Conservation (phyloP, 2,888 invertebrate species). For the Eristalis intricaria region DNA sequence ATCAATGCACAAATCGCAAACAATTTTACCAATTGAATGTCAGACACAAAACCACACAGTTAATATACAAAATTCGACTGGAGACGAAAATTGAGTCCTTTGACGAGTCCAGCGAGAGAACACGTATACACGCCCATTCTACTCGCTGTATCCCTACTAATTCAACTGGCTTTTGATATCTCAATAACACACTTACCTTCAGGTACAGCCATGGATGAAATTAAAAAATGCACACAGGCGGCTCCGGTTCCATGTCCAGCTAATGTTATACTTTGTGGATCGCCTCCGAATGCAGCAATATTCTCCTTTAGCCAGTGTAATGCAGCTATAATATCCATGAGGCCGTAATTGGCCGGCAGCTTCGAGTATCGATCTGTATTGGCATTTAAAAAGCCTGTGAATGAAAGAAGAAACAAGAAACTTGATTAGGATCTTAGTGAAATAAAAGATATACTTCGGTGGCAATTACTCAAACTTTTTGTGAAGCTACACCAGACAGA, state of each 20-base stretch:
- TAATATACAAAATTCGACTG: no score
- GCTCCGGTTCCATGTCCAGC: conserved; percentile 98
- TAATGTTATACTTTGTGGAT: conserved; percentile 94
- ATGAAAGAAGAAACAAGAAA: background rate
- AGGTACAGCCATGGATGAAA: conserved; percentile 96
- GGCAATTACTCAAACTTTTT: no score
- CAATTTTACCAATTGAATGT: no score
- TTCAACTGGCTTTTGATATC: background rate
- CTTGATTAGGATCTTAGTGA: background rate
- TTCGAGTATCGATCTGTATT: conserved; percentile 92
- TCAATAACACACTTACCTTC: conserved; percentile 86
- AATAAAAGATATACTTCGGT: background rate
- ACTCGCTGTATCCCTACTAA: no score
- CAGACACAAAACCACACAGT: no score
- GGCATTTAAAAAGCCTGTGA: conserved; percentile 93
- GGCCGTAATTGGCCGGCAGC: conserved; percentile 97
- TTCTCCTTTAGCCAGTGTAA: conserved; percentile 98
- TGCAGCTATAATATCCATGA: conserved; percentile 98
- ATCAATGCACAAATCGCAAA: no score
- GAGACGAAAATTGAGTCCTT: no score
- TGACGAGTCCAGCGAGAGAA: no score
- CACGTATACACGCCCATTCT: no score
- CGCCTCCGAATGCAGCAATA: conserved; percentile 96
- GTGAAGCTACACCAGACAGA: no score
- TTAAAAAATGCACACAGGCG: conserved; percentile 96